These are phyloP conservation scores for Pogonus chalceus DNA, from an alignment of 1,140 invertebrate genomes.

Conservation along the genomic window DNA sequence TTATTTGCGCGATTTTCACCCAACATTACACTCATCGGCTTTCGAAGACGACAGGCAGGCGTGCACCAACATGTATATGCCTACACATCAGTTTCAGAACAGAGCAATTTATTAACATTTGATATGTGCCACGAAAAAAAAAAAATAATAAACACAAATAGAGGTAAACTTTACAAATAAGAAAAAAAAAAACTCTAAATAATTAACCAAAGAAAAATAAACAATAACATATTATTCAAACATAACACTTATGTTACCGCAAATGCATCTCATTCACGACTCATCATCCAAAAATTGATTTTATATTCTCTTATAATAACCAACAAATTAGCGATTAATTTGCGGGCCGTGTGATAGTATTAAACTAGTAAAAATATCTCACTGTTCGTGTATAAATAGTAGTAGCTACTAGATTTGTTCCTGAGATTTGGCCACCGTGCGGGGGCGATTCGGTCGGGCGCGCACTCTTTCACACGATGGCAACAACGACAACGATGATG, in stretches of 20 bases:
- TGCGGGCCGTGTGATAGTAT: not conserved
- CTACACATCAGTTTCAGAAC: not conserved
- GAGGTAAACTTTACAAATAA: not conserved
- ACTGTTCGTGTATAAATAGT: constrained; percentile 33
- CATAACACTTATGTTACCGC: constrained; percentile 5
- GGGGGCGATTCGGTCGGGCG: constrained; percentile 12
- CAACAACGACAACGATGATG: constrained; percentile 12
- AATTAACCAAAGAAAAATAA: not conserved
- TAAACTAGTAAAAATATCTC: constrained; percentile 35
- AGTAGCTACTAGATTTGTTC: constrained; percentile 27
- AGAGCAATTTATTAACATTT: not conserved
- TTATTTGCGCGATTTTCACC: not conserved
- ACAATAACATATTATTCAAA: constrained; percentile 5
- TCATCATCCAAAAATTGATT: not conserved
- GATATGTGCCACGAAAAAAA: not conserved
- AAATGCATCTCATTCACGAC: constrained; percentile 5
- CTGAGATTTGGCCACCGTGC: constrained; percentile 30
- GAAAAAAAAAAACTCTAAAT: not conserved
- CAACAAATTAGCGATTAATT: constrained; percentile 3
- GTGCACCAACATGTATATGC: not conserved
- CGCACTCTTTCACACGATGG: constrained; percentile 11
- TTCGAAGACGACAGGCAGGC: not conserved
- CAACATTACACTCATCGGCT: not conserved
- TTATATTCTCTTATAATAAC: not conserved
- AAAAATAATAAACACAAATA: too few species aligned